A percentile compares a stretch with the other conserved stretches of the same genome.
phyloP scores from a whole-genome alignment of 2,113 vertebrate species.

The Alligator mississippiensis region DNA sequence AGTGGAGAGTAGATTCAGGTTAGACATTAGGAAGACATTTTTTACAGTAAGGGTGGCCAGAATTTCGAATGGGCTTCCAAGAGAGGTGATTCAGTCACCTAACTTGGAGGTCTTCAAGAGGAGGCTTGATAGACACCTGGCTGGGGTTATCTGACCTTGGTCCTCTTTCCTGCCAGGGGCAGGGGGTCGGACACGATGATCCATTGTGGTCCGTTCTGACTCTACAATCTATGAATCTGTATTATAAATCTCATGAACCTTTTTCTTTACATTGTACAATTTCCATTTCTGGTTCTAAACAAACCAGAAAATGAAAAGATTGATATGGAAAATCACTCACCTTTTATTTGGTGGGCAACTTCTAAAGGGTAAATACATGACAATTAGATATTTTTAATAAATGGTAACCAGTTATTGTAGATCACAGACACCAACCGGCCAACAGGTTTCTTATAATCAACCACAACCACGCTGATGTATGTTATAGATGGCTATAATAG shows the following conservation, averaged over 20 bases:
- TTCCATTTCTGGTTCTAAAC: not conserved
- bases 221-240: no score
- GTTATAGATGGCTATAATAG: not conserved
- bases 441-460: not conserved
- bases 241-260: not conserved
- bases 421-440: not conserved
- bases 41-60: no score
- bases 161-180: no score
- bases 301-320: not conserved
- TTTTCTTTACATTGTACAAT: not conserved
- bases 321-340: not conserved
- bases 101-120: no score
- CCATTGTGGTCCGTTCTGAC: no score
- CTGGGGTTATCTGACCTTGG: no score
- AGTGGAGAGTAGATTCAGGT: no score
- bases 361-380: not conserved
- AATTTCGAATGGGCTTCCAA: no score
- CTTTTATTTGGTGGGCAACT: not conserved
- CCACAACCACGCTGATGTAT: not conserved
- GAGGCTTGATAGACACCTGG: no score
- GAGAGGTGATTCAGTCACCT: no score
- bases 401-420: not conserved
- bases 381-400: not conserved
- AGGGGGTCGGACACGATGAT: no score
- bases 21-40: no score